Evolutionary conservation across 2,888 invertebrate genomes (phyloP).

Genomic region (Rotaria sp.): DNA sequence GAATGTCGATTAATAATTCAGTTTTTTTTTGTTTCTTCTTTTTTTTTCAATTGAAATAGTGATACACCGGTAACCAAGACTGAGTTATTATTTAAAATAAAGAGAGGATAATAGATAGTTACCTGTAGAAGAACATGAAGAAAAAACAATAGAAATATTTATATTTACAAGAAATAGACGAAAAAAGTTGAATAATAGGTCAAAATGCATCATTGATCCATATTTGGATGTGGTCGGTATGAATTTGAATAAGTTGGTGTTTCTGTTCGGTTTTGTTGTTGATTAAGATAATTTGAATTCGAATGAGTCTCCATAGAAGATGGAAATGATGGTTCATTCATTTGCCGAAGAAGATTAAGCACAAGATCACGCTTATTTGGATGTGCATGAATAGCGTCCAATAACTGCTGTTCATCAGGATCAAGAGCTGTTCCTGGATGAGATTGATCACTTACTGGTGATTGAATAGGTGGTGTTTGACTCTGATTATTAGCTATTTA

Average conservation of each 20-base stretch:
- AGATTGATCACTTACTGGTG: not conserved
- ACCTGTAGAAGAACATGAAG: not conserved
- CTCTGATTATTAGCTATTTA: not conserved
- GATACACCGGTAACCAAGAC: not conserved
- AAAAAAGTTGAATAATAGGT: not conserved
- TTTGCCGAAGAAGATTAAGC: not conserved
- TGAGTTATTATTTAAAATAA: not conserved
- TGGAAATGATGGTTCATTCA: not conserved
- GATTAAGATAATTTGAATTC: not conserved
- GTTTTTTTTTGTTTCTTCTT: not conserved
- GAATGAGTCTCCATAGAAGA: not conserved
- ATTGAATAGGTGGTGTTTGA: not conserved
- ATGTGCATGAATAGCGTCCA: not conserved
- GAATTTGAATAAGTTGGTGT: not conserved
- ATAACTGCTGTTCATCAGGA: not conserved
- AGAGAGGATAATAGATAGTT: not conserved
- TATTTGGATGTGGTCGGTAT: not conserved
- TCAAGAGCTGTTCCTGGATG: not conserved
- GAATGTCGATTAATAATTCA: not conserved
- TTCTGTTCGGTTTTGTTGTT: not conserved
- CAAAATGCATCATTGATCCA: not conserved
- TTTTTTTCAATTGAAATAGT: not conserved
- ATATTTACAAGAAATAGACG: not conserved
- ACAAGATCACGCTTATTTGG: not conserved
- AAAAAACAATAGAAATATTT: not conserved